Base-by-base conservation (phyloP, 2,797 vertebrate species). In the Crenichthys baileyi region DNA sequence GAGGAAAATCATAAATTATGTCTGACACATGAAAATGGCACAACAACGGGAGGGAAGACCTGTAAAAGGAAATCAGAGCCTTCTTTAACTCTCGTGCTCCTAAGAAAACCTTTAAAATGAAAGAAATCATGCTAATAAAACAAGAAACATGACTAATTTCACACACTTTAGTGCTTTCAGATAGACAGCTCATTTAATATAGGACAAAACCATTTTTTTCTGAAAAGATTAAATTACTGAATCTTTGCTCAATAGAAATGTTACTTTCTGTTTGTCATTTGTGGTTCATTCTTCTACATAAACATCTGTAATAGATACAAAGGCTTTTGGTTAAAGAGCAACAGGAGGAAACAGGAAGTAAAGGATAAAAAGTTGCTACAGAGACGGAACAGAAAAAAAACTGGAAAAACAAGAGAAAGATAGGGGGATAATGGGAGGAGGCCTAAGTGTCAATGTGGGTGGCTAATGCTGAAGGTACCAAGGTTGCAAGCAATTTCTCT, bases 401-500 rank as follows among this genome's bases (percentile, higher is more conserved):
- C 79, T 79, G 85, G 83, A 75, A 86, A 89, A 90, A 89, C 83
- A 85, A 83, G 83, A 91, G 82, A 87, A 74, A 84, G 73, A 81
- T 72, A 86, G 77, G 87, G 76, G 80, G 73, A 46, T 68, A 86
- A 20, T 39, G 89, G 84, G 81, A 87, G 81, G 82, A 77, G 86
- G 78, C 83, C 81, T 90, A 87, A 88, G 88, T 89, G 90, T 93
- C 86, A 89, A 85, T 87, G 92, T 87, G 92, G 91, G 90, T 90
- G 90, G 91, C 89, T 94, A 87, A 92, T 91, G 90, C 89, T 87
- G 93, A 84, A 91, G 92, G 91, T 90, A 92, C 90, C 85, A 89
- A 96, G 93, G 95, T 91, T 96, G 94, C 92, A 93, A 96, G 96
- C 95, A 92, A 97, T 98, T 97, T 95, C 96, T 98, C 97, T 98